These are phyloP conservation scores for Leptonema lineaticorne DNA, from an alignment of 1,140 invertebrate species.

Conservation along the genomic window DNA sequence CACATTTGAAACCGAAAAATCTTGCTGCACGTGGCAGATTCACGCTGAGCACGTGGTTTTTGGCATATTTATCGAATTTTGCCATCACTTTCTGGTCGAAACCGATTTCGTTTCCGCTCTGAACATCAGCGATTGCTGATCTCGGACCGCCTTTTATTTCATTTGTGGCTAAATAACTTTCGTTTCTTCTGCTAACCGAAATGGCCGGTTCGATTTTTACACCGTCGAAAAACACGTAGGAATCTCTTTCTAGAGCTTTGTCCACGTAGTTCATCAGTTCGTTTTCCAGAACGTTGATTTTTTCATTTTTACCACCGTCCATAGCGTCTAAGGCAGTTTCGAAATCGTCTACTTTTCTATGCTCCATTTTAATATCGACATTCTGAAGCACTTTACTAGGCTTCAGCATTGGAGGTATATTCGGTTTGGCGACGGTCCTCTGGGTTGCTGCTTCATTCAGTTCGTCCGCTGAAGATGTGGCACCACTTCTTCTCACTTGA, in stretches of 20 bases:
- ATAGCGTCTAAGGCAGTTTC: constrained; percentile 22
- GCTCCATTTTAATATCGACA: not conserved
- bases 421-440: constrained; percentile 19
- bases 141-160: constrained; percentile 28
- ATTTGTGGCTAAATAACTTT: constrained; percentile 1
- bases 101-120: constrained; percentile 22
- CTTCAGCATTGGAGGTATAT: constrained; percentile 35
- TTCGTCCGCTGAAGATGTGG: constrained; percentile 20
- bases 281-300: constrained; percentile 41
- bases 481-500: constrained; percentile 38
- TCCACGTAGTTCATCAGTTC: constrained; percentile 50
- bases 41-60: constrained; percentile 57
- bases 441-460: constrained; percentile 22
- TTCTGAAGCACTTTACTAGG: not conserved
- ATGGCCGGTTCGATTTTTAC: constrained; percentile 47
- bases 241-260: constrained; percentile 45
- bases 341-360: constrained; percentile 16
- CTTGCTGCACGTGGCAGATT: constrained; percentile 60
- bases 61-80: constrained; percentile 51
- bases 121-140: not conserved
- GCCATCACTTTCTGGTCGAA: constrained; percentile 51
- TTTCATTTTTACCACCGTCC: constrained; percentile 21
- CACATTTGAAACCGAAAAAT: constrained; percentile 57
- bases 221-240: constrained; percentile 49
- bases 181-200: constrained; percentile 19